Conservation (phyloP, 1,140 invertebrate species). For the Papilio aristodemus region DNA sequence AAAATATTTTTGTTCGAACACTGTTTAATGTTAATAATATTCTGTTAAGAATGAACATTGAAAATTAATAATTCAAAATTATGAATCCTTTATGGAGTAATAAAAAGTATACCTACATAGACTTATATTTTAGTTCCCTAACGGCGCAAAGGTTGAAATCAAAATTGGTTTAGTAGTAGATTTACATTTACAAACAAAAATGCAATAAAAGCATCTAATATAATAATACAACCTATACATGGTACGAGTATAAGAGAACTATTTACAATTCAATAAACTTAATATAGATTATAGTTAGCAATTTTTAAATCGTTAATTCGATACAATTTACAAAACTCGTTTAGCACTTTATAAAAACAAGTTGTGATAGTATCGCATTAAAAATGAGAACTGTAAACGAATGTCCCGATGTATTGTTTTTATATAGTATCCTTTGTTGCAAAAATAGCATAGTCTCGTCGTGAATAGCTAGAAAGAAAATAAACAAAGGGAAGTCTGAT, state of each 20-base stretch:
- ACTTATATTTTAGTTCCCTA: too few species aligned
- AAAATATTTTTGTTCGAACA: background rate
- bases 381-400: background rate
- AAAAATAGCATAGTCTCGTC: constrained; percentile 29
- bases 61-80: too few species aligned
- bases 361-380: background rate
- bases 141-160: too few species aligned
- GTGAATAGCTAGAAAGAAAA: constrained; percentile 36
- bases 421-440: constrained; percentile 2
- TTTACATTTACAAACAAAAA: too few species aligned
- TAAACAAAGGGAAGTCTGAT: constrained; percentile 40
- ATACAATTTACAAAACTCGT: background rate
- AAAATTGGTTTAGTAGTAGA: too few species aligned
- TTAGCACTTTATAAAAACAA: background rate
- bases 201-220: too few species aligned
- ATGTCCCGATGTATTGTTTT: background rate
- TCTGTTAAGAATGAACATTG: background rate
- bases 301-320: background rate
- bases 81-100: too few species aligned
- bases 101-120: too few species aligned
- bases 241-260: too few species aligned
- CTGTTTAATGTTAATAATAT: background rate
- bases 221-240: too few species aligned
- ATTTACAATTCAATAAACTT: too few species aligned
- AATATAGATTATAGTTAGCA: too few species aligned